These are phyloP conservation scores for Drosophila eohydei DNA, from an alignment of 2,888 invertebrate species.

Conservation along the genomic window DNA sequence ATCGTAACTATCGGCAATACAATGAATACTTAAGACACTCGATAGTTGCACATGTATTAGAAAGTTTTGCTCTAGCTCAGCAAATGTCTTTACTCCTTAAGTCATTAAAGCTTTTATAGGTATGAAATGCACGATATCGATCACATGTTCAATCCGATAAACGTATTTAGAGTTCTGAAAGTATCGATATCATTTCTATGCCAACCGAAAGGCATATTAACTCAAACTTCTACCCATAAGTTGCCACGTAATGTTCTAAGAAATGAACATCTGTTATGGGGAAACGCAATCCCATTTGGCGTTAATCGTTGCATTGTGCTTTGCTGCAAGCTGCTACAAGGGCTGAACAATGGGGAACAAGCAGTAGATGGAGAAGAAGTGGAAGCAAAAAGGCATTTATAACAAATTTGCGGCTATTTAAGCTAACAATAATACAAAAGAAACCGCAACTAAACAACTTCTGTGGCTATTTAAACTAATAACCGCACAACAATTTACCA, in stretches of 20 bases:
- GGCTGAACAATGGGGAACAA: neutral
- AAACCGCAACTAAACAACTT: conserved; percentile 33
- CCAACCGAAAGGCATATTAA: neutral
- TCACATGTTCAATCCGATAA: too few species aligned
- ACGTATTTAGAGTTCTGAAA: too few species aligned
- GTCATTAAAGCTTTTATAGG: too few species aligned
- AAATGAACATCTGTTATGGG: neutral
- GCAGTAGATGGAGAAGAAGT: neutral
- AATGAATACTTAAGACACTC: too few species aligned
- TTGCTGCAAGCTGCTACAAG: neutral
- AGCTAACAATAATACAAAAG: conserved; percentile 29
- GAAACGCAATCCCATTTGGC: neutral
- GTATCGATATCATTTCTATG: too few species aligned
- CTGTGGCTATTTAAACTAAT: conserved; percentile 70
- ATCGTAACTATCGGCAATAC: too few species aligned
- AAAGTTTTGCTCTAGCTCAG: too few species aligned
- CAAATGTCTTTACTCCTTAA: too few species aligned
- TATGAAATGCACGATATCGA: too few species aligned
- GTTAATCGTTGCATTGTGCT: conserved; percentile 13
- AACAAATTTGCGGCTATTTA: conserved; percentile 57
- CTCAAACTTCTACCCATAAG: rapidly evolving
- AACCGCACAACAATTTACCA: conserved; percentile 56
- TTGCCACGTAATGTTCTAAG: neutral
- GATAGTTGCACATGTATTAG: too few species aligned
- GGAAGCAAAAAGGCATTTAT: conserved; percentile 22